Conservation (phyloP, 2,113 vertebrate genomes). For the Clarias magur region DNA sequence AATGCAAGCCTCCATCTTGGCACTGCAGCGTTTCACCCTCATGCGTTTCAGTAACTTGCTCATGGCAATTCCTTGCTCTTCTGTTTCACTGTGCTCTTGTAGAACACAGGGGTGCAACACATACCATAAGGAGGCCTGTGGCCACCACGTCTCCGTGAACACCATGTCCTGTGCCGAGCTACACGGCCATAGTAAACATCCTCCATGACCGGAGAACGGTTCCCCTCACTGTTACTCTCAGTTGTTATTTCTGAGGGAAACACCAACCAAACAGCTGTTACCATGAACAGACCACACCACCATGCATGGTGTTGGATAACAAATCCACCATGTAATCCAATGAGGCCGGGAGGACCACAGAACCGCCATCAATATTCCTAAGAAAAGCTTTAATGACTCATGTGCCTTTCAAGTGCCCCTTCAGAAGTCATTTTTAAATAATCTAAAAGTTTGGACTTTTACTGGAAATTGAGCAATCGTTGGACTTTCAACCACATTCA, state of each 20-base stretch:
- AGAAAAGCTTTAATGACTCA: neutral
- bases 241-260: constrained; percentile 85
- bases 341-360: neutral
- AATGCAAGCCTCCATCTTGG: constrained; percentile 60
- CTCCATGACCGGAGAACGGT: constrained; percentile 80
- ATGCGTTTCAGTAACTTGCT: constrained; percentile 70
- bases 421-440: neutral
- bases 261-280: constrained; percentile 70
- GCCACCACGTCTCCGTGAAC: constrained; percentile 74
- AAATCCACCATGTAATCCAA: neutral
- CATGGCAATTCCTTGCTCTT: constrained; percentile 58
- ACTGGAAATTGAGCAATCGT: neutral
- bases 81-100: constrained; percentile 43
- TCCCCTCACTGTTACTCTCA: constrained; percentile 89
- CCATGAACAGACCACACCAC: constrained; percentile 32
- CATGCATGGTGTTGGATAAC: constrained; percentile 2
- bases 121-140: constrained; percentile 79
- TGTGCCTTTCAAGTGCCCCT: neutral
- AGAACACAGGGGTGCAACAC: constrained; percentile 60
- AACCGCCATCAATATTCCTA: neutral
- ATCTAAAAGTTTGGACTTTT: neutral
- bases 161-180: constrained; percentile 76
- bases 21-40: constrained; percentile 64
- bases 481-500: neutral
- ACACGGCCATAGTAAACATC: constrained; percentile 82